Percentiles rank a stretch among this genome's conserved stretches.
Evolutionary conservation across 2,888 invertebrate genomes (phyloP).

Genomic region (Ditula angustiorana): DNA sequence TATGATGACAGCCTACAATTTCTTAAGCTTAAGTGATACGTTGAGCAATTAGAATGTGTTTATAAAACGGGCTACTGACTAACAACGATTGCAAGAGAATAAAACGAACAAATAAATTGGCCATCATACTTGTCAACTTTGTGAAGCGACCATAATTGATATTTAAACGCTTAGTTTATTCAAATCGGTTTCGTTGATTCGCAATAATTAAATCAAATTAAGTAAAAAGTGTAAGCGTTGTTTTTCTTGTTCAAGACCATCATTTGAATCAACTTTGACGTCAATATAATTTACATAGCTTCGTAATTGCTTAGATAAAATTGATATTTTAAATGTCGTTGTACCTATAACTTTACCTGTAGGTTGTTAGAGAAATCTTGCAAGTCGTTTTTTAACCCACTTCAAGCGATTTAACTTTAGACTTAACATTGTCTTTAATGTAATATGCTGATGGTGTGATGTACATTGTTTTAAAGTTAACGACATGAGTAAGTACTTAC

Average conservation of each 20-base stretch:
- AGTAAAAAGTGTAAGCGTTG: background rate
- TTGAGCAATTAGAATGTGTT: slow-evolving; percentile 15
- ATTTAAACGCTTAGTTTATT: background rate
- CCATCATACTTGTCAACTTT: background rate
- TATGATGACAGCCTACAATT: slow-evolving; percentile 4
- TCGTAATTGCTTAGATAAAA: no score
- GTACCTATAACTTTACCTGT: no score
- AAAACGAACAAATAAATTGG: background rate
- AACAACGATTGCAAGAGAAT: background rate
- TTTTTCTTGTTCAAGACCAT: background rate
- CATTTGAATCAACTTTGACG: background rate
- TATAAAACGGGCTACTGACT: background rate
- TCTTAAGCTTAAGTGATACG: slow-evolving; percentile 4
- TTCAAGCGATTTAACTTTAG: no score
- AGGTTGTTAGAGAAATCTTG: no score
- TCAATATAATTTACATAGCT: slow-evolving; percentile 21
- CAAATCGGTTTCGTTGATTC: background rate
- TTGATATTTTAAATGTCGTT: no score
- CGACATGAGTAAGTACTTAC: no score
- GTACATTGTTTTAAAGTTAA: no score
- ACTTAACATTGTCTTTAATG: no score
- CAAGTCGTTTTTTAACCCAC: no score
- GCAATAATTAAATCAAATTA: background rate
- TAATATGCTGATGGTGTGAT: no score
- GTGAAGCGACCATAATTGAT: background rate